Evolutionary conservation across 2,113 vertebrate species (phyloP).

Genomic region (Riparia riparia): DNA sequence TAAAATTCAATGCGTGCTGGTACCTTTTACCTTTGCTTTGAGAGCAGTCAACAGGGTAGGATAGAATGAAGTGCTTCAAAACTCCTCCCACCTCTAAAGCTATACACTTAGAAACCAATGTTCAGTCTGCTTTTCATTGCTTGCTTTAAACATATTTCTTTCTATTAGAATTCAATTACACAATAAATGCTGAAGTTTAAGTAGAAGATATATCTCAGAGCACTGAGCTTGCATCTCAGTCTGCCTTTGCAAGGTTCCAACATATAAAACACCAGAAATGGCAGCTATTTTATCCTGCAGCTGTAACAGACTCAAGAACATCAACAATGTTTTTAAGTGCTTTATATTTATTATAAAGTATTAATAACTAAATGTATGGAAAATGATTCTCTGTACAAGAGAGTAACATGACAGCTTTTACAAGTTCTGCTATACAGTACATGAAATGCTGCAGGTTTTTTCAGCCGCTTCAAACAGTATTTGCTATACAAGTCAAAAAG

Average conservation of each 20-base stretch:
- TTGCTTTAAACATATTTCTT: neutral
- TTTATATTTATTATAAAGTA: conserved; percentile 68
- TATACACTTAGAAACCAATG: neutral
- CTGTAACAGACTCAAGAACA: neutral
- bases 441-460: conserved; percentile 3
- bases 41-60: neutral
- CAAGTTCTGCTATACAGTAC: conserved; percentile 38
- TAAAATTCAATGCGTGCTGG: neutral
- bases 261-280: neutral
- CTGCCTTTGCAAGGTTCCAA: neutral
- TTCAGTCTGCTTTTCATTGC: neutral
- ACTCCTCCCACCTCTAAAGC: neutral
- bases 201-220: neutral
- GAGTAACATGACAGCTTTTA: conserved; percentile 41
- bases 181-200: neutral
- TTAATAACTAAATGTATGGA: conserved; percentile 33
- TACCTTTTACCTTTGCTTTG: neutral
- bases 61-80: neutral
- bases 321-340: conserved; percentile 27
- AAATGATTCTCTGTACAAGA: conserved; percentile 45
- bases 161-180: neutral
- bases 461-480: conserved; percentile 26
- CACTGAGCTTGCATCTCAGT: neutral
- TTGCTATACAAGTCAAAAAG: conserved; percentile 46
- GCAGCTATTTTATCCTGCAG: neutral